Conservation (phyloP, 2,113 vertebrate genomes). For the Charadrius vociferus region DNA sequence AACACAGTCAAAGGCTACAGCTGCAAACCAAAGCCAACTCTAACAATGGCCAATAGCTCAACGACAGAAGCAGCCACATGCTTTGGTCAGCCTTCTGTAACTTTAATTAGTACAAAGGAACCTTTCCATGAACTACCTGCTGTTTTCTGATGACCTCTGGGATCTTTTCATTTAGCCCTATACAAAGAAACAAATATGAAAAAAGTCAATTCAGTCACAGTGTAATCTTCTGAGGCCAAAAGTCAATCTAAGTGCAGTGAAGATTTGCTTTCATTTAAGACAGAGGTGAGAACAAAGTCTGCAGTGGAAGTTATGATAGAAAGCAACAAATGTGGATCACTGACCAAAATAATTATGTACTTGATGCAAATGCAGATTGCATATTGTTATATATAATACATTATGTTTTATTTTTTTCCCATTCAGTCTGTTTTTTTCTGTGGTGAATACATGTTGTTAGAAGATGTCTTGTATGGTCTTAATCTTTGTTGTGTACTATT, state of each 20-base stretch:
- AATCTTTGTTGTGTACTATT: conserved; percentile 86
- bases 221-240: conserved; percentile 89
- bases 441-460: conserved; percentile 95
- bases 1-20: conserved; percentile 99
- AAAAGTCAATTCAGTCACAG: conserved; percentile 81
- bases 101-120: conserved; percentile 99
- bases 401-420: conserved; percentile 75
- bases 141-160: conserved; percentile 99
- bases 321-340: conserved; percentile 95
- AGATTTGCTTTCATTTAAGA: conserved; percentile 85
- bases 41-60: conserved; percentile 99
- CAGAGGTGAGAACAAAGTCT: conserved; percentile 83
- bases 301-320: conserved; percentile 85
- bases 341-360: conserved; percentile 97
- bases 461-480: conserved; percentile 91
- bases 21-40: conserved; percentile 99
- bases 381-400: conserved; percentile 87
- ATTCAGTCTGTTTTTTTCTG: conserved; percentile 79
- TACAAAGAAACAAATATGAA: conserved; percentile 89
- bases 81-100: conserved; percentile 96
- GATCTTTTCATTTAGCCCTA: conserved; percentile 96
- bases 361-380: conserved; percentile 95
- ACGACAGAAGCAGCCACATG: conserved; percentile 94
- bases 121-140: conserved; percentile 97
- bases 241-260: conserved; percentile 83